Conservation (phyloP, 35 echinoderm and acorn worm genomes). For the Stichopus chloronotus region DNA sequence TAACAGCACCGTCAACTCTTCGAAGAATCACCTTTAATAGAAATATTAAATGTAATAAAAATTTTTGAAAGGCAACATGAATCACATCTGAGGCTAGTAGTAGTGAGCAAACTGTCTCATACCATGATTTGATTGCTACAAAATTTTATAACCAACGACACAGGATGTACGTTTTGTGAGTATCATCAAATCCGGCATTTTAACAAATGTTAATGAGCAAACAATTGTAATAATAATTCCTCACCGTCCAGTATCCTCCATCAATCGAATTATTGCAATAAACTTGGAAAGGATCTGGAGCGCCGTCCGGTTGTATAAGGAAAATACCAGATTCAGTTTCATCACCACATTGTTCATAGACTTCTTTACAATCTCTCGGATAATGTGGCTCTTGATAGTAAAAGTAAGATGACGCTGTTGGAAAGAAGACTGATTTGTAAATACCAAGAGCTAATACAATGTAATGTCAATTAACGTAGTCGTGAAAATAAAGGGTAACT, state of each 20-base stretch:
- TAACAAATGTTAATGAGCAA: neutral
- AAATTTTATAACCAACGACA: too few species aligned
- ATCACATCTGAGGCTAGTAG: too few species aligned
- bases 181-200: neutral
- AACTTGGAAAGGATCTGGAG: neutral
- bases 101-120: too few species aligned
- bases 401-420: constrained; percentile 16
- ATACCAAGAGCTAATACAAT: too few species aligned
- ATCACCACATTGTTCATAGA: constrained; percentile 26
- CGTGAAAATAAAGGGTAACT: too few species aligned
- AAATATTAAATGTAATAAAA: neutral
- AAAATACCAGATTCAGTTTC: neutral
- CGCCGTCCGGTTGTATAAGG: neutral
- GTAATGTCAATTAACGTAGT: too few species aligned
- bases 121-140: neutral
- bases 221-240: too few species aligned
- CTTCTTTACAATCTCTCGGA: constrained; percentile 42
- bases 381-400: constrained; percentile 23
- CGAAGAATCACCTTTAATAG: neutral
- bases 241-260: neutral
- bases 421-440: too few species aligned
- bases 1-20: constrained; percentile 26
- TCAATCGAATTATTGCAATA: neutral
- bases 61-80: neutral
- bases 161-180: neutral